Conservation (phyloP, 2,113 vertebrate genomes). For the Alectura lathami region DNA sequence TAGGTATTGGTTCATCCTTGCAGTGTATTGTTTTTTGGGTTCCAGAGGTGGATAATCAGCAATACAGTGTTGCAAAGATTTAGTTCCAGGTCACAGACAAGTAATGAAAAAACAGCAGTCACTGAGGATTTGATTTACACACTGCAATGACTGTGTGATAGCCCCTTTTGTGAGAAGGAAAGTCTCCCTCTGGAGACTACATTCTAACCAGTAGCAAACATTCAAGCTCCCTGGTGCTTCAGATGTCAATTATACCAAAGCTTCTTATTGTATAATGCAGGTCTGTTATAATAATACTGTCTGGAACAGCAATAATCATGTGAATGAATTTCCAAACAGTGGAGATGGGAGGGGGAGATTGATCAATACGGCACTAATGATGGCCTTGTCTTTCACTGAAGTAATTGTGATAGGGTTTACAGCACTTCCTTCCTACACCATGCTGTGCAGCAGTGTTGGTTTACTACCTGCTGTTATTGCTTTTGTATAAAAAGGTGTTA, state of each 20-base stretch:
- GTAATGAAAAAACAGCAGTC: conserved; percentile 45
- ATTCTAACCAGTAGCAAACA: conserved; percentile 25
- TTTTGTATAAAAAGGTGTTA: conserved; percentile 63
- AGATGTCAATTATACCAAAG: conserved; percentile 66
- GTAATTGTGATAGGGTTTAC: conserved; percentile 54
- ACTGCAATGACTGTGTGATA: conserved; percentile 17
- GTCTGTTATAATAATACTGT: conserved; percentile 59
- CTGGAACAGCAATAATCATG: conserved; percentile 51
- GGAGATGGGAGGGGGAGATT: conserved; percentile 21
- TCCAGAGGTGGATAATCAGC: conserved; percentile 3
- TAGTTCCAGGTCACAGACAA: conserved; percentile 36
- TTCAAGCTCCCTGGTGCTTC: conserved; percentile 42
- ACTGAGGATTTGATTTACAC: conserved; percentile 40
- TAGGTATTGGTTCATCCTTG: not conserved
- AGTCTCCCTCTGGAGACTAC: conserved; percentile 21
- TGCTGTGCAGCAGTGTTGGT: conserved; percentile 40
- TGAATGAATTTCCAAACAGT: conserved; percentile 56
- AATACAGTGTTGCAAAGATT: not conserved
- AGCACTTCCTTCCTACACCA: conserved; percentile 53
- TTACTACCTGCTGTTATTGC: conserved; percentile 65
- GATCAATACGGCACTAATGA: conserved; percentile 45
- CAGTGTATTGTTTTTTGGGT: not conserved
- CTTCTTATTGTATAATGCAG: conserved; percentile 51
- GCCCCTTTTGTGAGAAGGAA: conserved; percentile 25
- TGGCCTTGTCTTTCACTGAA: conserved; percentile 47